Evolutionary conservation across 2,113 vertebrate species (phyloP).

Genomic region (Varanus komodoensis): DNA sequence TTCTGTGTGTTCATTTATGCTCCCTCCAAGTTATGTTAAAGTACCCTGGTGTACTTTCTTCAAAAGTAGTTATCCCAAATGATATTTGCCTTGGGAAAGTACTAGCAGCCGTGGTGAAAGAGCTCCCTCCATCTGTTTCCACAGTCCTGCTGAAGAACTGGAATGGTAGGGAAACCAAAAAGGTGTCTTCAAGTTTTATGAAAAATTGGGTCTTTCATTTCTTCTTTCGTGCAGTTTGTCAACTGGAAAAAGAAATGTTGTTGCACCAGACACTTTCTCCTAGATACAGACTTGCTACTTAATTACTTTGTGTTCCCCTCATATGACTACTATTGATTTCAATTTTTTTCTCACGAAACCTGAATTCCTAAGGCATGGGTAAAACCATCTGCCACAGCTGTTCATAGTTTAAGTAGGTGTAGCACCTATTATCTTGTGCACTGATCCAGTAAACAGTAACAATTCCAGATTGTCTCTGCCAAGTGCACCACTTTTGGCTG

Average conservation of each 20-base stretch:
- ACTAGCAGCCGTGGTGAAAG: conserved; percentile 47
- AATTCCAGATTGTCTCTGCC: neutral
- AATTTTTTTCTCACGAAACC: neutral
- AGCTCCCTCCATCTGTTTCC: neutral
- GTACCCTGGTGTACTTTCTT: conserved; percentile 65
- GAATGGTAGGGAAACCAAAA: neutral
- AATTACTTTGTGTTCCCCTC: rapidly evolving
- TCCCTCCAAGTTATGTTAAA: conserved; percentile 65
- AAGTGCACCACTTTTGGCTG: neutral
- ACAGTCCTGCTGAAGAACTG: neutral
- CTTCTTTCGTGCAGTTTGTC: neutral
- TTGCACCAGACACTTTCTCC: neutral
- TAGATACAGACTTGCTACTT: conserved; percentile 1
- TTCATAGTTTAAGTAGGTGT: neutral
- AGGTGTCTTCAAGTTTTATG: neutral
- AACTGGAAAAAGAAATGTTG: neutral
- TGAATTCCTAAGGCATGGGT: rapidly evolving
- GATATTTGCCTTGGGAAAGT: conserved; percentile 64
- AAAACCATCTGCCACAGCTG: neutral
- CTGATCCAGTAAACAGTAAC: neutral
- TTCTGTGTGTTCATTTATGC: conserved; percentile 53
- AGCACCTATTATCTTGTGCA: neutral
- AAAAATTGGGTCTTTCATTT: conserved; percentile 24
- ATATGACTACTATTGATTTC: neutral
- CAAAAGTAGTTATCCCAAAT: conserved; percentile 70